phyloP scores from a whole-genome alignment of 2,797 vertebrate genomes.

The Loriculus beryllinus region DNA sequence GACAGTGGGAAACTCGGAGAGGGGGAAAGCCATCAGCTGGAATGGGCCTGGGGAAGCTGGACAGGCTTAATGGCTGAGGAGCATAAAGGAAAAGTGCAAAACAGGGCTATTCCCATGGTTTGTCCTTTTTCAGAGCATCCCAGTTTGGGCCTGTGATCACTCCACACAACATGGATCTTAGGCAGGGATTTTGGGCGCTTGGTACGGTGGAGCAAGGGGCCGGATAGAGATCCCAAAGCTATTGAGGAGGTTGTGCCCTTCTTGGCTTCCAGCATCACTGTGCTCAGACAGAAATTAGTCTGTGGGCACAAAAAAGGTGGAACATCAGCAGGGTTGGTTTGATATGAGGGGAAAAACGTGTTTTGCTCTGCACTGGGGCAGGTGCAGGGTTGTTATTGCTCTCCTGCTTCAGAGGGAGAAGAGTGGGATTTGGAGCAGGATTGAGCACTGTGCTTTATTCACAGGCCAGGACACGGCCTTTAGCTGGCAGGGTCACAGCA shows the following conservation, averaged over 20 bases:
- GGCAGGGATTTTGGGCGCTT: not conserved
- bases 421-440: not conserved
- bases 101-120: not conserved
- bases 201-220: fast-evolving
- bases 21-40: not conserved
- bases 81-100: not conserved
- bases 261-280: not conserved
- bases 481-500: not conserved
- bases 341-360: fast-evolving
- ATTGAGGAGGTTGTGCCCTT: not conserved
- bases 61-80: fast-evolving
- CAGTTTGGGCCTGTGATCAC: not conserved
- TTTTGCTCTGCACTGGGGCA: not conserved
- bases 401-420: fast-evolving
- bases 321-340: fast-evolving
- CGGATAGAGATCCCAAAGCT: not conserved
- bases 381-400: not conserved
- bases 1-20: not conserved
- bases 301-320: not conserved
- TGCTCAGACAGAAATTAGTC: not conserved
- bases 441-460: not conserved
- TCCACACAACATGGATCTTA: not conserved
- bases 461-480: not conserved
- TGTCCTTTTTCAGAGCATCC: not conserved
- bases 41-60: not conserved